These are phyloP conservation scores for Pygmarrhopalites habei DNA, from an alignment of 1,140 invertebrate genomes.

Conservation along the genomic window DNA sequence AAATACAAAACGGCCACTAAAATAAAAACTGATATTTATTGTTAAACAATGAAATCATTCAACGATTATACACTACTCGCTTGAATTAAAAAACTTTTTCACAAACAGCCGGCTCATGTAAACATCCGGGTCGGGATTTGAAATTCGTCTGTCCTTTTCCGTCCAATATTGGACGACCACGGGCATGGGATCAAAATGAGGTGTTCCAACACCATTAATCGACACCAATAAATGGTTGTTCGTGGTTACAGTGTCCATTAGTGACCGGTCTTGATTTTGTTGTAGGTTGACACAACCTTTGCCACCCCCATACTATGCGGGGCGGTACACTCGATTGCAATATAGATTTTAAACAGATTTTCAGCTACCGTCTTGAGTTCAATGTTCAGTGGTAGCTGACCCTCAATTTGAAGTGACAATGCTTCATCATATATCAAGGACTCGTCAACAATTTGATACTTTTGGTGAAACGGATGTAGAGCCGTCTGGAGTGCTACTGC, in stretches of 20 bases:
- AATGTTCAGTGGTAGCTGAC: background rate
- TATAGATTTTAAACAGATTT: background rate
- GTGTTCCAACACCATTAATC: background rate
- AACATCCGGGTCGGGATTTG: background rate
- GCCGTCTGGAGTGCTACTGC: background rate
- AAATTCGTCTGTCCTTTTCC: background rate
- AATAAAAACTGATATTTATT: too few species aligned
- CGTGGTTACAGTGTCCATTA: background rate
- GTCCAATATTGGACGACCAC: background rate
- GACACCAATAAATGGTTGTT: background rate
- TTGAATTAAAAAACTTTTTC: background rate
- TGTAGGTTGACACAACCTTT: background rate
- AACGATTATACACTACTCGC: too few species aligned
- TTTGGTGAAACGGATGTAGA: background rate
- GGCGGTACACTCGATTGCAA: background rate
- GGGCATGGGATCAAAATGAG: background rate
- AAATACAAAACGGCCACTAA: too few species aligned
- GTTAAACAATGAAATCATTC: too few species aligned
- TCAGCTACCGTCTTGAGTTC: background rate
- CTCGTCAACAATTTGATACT: background rate
- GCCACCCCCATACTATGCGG: too few species aligned
- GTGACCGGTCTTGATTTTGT: background rate
- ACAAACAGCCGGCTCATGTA: background rate
- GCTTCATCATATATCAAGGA: background rate
- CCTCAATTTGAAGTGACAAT: background rate